Evolutionary conservation across 2,113 vertebrate genomes (phyloP).

Genomic region (Petroica traversi): DNA sequence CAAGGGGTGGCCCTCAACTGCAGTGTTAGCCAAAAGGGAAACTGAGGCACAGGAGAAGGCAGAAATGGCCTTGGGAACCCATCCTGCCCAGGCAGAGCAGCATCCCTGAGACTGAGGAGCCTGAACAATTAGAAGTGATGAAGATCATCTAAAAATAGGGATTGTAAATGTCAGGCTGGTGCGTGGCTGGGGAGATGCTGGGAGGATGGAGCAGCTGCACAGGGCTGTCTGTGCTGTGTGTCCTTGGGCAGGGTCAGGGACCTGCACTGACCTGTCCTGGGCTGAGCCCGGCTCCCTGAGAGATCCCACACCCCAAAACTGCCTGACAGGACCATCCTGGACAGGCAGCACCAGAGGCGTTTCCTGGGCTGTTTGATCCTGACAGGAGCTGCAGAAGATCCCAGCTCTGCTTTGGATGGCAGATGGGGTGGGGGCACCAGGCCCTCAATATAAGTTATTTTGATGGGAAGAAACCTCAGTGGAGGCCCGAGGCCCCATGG

Average conservation of each 20-base stretch:
- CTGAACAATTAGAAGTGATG: not conserved
- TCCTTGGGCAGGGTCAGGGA: not conserved
- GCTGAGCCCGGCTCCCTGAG: not conserved
- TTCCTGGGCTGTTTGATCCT: not conserved
- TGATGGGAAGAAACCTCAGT: accelerated
- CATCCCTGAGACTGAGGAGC: not conserved
- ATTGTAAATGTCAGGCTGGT: not conserved
- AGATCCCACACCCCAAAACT: not conserved
- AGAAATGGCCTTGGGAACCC: not conserved
- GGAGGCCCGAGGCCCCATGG: accelerated
- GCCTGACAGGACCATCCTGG: not conserved
- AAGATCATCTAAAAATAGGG: constrained; percentile 8
- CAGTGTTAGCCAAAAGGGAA: not conserved
- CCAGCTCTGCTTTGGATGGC: not conserved
- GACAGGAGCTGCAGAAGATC: not conserved
- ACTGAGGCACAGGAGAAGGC: not conserved
- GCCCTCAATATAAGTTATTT: accelerated
- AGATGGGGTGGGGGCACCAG: not conserved
- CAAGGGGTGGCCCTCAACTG: accelerated
- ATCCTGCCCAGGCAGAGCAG: not conserved
- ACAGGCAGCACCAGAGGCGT: accelerated
- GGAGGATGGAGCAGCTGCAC: not conserved
- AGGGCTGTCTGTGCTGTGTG: accelerated
- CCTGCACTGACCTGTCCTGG: accelerated
- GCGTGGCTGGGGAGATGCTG: not conserved